A percentile compares a stretch with the other conserved stretches of the same genome.
Conservation (phyloP, 37 sponge, comb jelly and placozoan species). For the Agelas oroides region DNA sequence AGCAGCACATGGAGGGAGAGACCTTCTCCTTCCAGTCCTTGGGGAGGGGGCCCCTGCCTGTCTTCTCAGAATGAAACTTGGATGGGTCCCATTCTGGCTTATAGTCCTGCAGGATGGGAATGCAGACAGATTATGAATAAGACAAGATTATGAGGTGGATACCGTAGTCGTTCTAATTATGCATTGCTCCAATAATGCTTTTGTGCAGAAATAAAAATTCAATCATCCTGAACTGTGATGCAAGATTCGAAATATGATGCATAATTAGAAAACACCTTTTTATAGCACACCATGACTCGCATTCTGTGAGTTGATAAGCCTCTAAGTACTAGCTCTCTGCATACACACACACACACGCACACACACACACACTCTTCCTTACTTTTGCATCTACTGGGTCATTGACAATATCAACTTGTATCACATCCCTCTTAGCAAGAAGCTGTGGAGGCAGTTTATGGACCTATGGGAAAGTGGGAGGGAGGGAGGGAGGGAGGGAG, state of each 20-base stretch:
- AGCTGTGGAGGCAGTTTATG: slow-evolving; percentile 78
- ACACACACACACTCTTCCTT: slow-evolving; percentile 10
- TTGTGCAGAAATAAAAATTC: too few relatives aligned
- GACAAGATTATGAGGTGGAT: too few relatives aligned
- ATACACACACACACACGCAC: too few relatives aligned
- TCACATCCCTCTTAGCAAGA: slow-evolving; percentile 83
- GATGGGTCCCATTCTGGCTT: slow-evolving; percentile 81
- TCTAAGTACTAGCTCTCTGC: too few relatives aligned
- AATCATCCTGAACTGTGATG: too few relatives aligned
- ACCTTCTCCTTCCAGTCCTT: slow-evolving; percentile 79
- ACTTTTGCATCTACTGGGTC: slow-evolving; percentile 74
- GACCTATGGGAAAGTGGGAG: slow-evolving; percentile 38
- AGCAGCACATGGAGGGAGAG: slow-evolving; percentile 84
- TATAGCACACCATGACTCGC: too few relatives aligned
- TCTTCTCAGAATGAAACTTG: slow-evolving; percentile 70
- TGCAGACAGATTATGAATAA: too few relatives aligned
- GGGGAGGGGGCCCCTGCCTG: slow-evolving; percentile 77
- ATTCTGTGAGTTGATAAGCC: too few relatives aligned
- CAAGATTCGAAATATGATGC: too few relatives aligned
- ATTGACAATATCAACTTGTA: slow-evolving; percentile 93
- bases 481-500: neutral
- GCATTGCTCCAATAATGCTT: too few relatives aligned
- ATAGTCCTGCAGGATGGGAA: slow-evolving; percentile 70
- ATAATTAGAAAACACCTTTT: too few relatives aligned
- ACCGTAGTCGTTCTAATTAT: too few relatives aligned